Conservation (phyloP, 2,113 vertebrate species). For the Larimichthys polyactis region DNA sequence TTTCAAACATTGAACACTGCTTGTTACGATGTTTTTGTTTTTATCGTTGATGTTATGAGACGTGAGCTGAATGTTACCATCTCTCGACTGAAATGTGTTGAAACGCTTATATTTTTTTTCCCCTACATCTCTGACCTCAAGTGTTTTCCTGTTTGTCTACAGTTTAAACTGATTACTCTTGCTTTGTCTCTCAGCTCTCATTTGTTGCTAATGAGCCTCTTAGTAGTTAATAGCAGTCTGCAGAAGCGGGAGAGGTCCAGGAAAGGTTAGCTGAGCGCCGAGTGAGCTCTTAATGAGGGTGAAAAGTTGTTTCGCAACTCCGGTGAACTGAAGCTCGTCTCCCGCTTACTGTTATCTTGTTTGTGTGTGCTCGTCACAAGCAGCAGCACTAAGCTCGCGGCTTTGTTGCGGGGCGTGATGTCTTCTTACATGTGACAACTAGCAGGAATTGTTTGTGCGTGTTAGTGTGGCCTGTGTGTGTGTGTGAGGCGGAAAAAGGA, state of each 20-base stretch:
- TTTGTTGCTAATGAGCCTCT: constrained; percentile 59
- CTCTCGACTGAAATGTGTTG: constrained; percentile 7
- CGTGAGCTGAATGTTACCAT: background rate
- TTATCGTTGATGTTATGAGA: background rate
- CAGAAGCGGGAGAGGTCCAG: constrained; percentile 28
- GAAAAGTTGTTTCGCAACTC: constrained; percentile 40
- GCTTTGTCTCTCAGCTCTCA: constrained; percentile 38
- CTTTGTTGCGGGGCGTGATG: constrained; percentile 44
- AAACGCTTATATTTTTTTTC: background rate
- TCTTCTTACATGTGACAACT: constrained; percentile 52
- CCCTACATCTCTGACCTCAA: constrained; percentile 22
- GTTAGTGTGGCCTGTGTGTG: background rate
- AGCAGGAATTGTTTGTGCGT: background rate
- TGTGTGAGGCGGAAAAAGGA: constrained; percentile 5
- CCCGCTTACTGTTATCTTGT: constrained; percentile 12
- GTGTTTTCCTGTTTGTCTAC: constrained; percentile 36
- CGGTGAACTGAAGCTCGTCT: constrained; percentile 5
- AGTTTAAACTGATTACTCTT: constrained; percentile 44
- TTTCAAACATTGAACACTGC: constrained; percentile 17
- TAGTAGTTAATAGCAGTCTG: constrained; percentile 47
- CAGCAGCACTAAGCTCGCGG: constrained; percentile 36
- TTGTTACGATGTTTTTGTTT: background rate
- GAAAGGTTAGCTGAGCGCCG: constrained; percentile 48
- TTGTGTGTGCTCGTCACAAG: constrained; percentile 38
- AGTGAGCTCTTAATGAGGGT: constrained; percentile 59